Evolutionary conservation across 2,888 invertebrate species (phyloP).

Genomic region (Leucophenga maculata): DNA sequence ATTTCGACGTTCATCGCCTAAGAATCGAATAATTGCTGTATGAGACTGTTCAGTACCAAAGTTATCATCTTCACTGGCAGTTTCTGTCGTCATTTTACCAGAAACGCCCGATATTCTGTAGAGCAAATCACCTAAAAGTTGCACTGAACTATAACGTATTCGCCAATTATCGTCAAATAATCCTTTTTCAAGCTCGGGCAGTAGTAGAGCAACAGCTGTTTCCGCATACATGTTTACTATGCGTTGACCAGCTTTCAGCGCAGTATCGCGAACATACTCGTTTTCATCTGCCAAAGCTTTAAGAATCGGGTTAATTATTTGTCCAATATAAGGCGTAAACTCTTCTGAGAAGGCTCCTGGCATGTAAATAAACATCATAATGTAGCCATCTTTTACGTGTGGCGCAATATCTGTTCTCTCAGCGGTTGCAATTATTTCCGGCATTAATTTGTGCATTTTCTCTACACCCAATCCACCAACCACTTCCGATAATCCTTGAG

Average conservation of each 20-base stretch:
- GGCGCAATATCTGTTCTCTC: conserved; percentile 94
- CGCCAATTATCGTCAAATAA: conserved; percentile 99
- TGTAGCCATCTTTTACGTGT: conserved; percentile 99
- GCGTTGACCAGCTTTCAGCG: conserved; percentile 94
- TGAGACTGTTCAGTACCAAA: conserved; percentile 98
- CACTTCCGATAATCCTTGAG: conserved; percentile 97
- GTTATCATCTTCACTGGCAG: conserved; percentile 98
- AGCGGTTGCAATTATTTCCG: conserved; percentile 94
- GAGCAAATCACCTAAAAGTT: conserved; percentile 93
- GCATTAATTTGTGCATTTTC: conserved; percentile 97
- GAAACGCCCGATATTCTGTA: conserved; percentile 98
- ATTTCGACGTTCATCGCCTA: conserved; percentile 92
- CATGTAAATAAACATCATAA: conserved; percentile 99
- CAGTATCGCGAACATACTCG: conserved; percentile 98
- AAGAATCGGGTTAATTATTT: conserved; percentile 96
- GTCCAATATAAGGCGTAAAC: conserved; percentile 95
- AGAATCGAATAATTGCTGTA: conserved; percentile 87
- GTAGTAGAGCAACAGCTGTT: conserved; percentile 90
- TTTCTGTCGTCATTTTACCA: conserved; percentile 99
- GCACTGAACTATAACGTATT: conserved; percentile 94
- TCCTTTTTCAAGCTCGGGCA: conserved; percentile 95
- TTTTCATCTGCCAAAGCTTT: conserved; percentile 99
- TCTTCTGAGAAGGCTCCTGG: conserved; percentile 96
- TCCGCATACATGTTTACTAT: conserved; percentile 98
- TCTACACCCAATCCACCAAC: conserved; percentile 96